Evolutionary conservation across 2,113 vertebrate species (phyloP).

Genomic region (Capra hircus): DNA sequence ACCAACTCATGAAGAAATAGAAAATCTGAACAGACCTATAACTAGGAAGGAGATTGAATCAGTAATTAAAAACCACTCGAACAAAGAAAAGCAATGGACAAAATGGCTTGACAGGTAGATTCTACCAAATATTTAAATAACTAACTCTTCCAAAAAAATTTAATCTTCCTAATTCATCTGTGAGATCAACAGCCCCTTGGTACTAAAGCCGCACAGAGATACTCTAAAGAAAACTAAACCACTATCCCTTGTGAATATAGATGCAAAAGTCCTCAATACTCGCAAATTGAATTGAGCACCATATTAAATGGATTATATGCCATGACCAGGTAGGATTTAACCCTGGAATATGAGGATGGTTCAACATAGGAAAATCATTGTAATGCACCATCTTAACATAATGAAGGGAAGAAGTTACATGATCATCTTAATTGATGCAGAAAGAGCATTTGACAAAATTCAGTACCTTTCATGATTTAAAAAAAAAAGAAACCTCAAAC

Average conservation of each 20-base stretch:
- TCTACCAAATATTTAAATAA: background rate
- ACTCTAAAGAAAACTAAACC: background rate
- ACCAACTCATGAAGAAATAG: background rate
- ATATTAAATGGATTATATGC: background rate
- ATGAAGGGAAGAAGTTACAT: background rate
- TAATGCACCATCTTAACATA: background rate
- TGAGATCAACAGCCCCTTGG: background rate
- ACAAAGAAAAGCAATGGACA: background rate
- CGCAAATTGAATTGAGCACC: background rate
- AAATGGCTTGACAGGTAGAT: background rate
- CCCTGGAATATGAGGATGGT: background rate
- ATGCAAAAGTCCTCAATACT: background rate
- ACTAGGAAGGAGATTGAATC: background rate
- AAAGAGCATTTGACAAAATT: background rate
- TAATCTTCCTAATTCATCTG: background rate
- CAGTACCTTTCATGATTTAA: background rate
- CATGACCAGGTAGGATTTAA: background rate
- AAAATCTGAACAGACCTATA: background rate
- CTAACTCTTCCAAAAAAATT: background rate
- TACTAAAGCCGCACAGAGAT: background rate
- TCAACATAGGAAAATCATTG: background rate
- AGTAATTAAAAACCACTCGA: background rate
- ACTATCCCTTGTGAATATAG: background rate
- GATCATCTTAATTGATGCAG: background rate
- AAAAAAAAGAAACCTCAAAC: background rate